Conservation (phyloP, 2,888 invertebrate species). For the Muschampia plurimacula region DNA sequence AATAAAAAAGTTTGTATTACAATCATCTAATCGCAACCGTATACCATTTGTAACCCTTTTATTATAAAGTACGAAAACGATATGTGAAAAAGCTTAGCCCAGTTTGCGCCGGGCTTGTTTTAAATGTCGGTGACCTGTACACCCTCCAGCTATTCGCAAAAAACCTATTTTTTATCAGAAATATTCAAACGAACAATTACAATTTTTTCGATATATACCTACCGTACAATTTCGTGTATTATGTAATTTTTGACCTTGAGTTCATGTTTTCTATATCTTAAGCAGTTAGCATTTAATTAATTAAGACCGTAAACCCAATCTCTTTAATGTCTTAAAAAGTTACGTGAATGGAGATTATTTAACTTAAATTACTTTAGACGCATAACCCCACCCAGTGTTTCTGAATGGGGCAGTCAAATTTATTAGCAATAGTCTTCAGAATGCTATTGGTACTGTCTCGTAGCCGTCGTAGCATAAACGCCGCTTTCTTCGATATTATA, state of each 20-base stretch:
- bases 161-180: conserved; percentile 11
- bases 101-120: conserved; percentile 3
- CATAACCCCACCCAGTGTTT: no score
- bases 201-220: background rate
- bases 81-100: background rate
- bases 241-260: background rate
- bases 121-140: conserved; percentile 15
- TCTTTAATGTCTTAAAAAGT: background rate
- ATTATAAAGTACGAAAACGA: background rate
- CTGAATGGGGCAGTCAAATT: no score
- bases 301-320: no score
- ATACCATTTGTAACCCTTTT: background rate
- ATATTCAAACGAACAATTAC: conserved; percentile 39
- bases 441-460: no score
- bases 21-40: background rate
- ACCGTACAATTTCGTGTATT: no score
- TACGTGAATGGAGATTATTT: background rate
- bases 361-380: background rate
- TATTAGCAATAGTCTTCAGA: no score
- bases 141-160: background rate
- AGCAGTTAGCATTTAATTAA: background rate
- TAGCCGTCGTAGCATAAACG: no score
- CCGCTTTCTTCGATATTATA: no score
- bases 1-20: background rate
- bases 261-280: background rate